Evolutionary conservation across 23 tunicate species (phyloP), one percentile per base, ranked within the genome.

Genomic region (Halocynthia aurantium): DNA sequence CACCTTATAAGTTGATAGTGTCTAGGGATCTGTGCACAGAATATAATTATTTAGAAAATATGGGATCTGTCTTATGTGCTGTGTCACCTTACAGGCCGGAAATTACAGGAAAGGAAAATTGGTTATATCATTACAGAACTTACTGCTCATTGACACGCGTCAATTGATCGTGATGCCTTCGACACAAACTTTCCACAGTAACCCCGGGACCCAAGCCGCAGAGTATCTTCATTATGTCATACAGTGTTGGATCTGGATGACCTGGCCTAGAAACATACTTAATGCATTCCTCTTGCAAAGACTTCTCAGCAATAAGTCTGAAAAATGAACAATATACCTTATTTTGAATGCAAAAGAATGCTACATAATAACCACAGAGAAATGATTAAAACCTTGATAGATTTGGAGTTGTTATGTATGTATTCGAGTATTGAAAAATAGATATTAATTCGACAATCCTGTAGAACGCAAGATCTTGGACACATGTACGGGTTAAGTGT

Each of bases 381-480:
- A 58, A 58, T 13, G 17, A 13, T 58, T 1, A 72, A 72, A 70
- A 92, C 98, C 66, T 51, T 12, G 85, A 74, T 7, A 92, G 73
- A 44, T 82, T 86, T 0, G 88, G 65, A 9, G 92, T 86, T 6
- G 98, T 92, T 6, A 82, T 82, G 68, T 92, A 92, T 21, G 84
- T 77, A 69, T 92, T 92, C 0, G 92, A 86, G 55, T 86, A 92
- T 61, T 92, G 93, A 74, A 92, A 92, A 50, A 92, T 83, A 12
- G 98, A 86, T 11, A 92, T 92, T 8, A 92, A 75, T 66, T 83
- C 65, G 19, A 92, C 77, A 57, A 74, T 79, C 0, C 84, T 70
- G 62, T 82, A 86, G 51, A 92, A 86, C 7, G 85, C 88, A 52
- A 92, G 85, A 72, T 92, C 93, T 60, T 79, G 87, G 21, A 92